Evolutionary conservation across 1,140 invertebrate genomes (phyloP).

Genomic region (Diprion similis): DNA sequence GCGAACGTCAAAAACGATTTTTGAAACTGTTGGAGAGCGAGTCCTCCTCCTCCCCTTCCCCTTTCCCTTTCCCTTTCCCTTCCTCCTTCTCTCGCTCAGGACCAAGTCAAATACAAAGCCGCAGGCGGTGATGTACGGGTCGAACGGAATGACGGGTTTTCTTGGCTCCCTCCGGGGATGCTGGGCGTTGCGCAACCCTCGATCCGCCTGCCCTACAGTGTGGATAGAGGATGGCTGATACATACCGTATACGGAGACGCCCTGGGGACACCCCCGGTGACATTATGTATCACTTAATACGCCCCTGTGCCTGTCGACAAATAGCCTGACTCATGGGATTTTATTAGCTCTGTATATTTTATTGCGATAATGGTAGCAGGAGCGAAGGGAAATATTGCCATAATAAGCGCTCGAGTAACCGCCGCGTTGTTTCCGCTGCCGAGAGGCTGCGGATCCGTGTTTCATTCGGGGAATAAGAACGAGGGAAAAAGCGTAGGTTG

Average conservation of each 20-base stretch:
- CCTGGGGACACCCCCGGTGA: conserved; percentile 25
- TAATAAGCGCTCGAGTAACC: conserved; percentile 31
- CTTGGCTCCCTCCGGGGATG: background rate
- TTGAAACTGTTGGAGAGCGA: conserved; percentile 21
- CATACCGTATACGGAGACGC: conserved; percentile 8
- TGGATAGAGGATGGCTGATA: background rate
- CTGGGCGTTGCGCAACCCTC: background rate
- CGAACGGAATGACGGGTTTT: background rate
- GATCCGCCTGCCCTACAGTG: background rate
- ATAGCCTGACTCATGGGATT: conserved; percentile 50
- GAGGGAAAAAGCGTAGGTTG: background rate
- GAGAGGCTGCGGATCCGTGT: too few relatives aligned
- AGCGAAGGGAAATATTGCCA: conserved; percentile 29
- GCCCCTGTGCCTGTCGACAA: conserved; percentile 37
- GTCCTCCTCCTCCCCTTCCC: background rate
- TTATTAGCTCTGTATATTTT: conserved; percentile 43
- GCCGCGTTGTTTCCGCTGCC: too few relatives aligned
- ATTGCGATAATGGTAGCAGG: conserved; percentile 41
- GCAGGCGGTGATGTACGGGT: conserved; percentile 38
- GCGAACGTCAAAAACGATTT: conserved; percentile 40
- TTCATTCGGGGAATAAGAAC: background rate
- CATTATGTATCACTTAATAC: conserved; percentile 47
- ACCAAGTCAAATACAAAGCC: conserved; percentile 44
- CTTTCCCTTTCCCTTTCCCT: too few relatives aligned
- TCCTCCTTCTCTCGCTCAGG: conserved; percentile 16